Evolutionary conservation across 2,888 invertebrate species (phyloP).

Genomic region (Lasioglossum zephyrum): DNA sequence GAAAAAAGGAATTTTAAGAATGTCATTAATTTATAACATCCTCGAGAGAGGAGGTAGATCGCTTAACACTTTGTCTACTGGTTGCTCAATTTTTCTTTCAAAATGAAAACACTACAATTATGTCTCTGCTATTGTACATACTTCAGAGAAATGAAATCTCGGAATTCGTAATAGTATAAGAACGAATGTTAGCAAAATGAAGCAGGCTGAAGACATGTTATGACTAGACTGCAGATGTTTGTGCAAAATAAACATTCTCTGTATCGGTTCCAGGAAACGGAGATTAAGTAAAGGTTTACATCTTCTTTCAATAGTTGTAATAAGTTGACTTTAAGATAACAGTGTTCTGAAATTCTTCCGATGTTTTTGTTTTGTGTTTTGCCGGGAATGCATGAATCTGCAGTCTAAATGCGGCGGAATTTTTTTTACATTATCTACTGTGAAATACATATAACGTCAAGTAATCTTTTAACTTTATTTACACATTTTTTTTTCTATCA

Average conservation of each 20-base stretch:
- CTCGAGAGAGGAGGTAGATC: conserved; percentile 29
- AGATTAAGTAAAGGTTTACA: not conserved
- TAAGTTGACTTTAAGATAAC: not conserved
- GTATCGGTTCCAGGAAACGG: not conserved
- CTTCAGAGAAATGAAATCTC: not conserved
- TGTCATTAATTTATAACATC: conserved; percentile 26
- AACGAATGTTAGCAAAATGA: too few relatives aligned
- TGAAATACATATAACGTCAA: not conserved
- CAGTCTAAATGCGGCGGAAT: not conserved
- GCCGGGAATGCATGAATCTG: not conserved
- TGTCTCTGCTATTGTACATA: not conserved
- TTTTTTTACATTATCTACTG: not conserved
- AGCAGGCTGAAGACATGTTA: not conserved
- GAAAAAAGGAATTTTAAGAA: conserved; percentile 14
- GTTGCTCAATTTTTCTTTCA: not conserved
- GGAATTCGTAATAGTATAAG: not conserved
- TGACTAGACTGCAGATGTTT: conserved; percentile 1
- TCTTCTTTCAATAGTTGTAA: not conserved
- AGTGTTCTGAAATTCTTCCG: not conserved
- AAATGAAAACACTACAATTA: not conserved
- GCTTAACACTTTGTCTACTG: conserved; percentile 39
- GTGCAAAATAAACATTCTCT: not conserved
- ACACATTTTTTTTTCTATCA: not conserved
- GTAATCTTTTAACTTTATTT: not conserved
- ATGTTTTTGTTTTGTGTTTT: not conserved